Percentiles rank a stretch among this genome's conserved stretches.
Conservation (phyloP, 1,140 invertebrate species). For the Papilio dardanus region DNA sequence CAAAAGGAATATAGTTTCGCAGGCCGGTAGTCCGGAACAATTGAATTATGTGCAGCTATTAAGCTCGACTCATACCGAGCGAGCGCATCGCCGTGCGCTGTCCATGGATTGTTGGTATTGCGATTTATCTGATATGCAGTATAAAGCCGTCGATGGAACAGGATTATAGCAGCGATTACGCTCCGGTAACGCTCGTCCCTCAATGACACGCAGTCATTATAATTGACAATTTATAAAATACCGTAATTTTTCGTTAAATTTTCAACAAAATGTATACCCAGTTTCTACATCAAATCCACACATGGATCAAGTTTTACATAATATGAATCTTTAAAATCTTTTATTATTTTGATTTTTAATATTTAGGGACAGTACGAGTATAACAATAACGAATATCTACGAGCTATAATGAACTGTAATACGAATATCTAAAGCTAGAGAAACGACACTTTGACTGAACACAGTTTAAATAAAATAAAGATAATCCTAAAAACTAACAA, state of each 20-base stretch:
- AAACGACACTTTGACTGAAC: not conserved
- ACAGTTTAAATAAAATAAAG: not conserved
- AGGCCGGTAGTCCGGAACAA: constrained; percentile 69
- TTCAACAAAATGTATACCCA: not conserved
- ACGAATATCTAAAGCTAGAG: not conserved
- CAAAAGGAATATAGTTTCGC: constrained; percentile 67
- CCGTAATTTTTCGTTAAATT: constrained; percentile 2
- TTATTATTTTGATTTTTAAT: not conserved
- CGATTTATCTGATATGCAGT: constrained; percentile 52
- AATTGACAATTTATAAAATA: constrained; percentile 27
- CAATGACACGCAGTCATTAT: constrained; percentile 7
- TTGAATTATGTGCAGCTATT: constrained; percentile 76
- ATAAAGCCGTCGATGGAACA: constrained; percentile 35
- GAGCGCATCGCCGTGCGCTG: constrained; percentile 58
- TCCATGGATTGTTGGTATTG: constrained; percentile 50
- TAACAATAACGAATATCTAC: not conserved
- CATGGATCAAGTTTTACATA: not conserved
- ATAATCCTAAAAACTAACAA: not conserved
- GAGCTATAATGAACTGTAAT: not conserved
- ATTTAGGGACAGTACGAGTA: not conserved
- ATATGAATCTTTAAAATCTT: no score
- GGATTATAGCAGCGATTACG: constrained; percentile 38
- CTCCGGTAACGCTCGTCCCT: not conserved
- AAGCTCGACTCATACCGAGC: constrained; percentile 59
- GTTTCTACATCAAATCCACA: not conserved